These are phyloP conservation scores for Sapajus apella DNA, from an alignment of 2,113 vertebrate genomes.

Conservation along the genomic window DNA sequence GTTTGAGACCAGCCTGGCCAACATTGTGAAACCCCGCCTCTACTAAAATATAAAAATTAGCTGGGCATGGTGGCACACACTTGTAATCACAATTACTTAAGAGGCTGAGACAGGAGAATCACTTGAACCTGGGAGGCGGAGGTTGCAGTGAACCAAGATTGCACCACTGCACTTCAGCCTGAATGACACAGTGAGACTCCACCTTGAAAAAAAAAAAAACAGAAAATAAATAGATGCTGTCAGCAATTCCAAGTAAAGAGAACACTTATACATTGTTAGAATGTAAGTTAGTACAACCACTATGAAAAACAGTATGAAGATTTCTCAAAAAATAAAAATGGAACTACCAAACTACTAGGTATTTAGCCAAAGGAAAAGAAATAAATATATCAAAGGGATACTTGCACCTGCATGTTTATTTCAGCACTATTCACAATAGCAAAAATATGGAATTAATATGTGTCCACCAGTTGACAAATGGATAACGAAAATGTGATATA, in stretches of 20 bases:
- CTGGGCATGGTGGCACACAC: too few species aligned
- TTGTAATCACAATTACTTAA: too few species aligned
- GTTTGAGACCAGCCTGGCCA: too few species aligned
- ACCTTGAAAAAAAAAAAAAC: too few species aligned
- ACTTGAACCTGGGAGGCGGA: too few species aligned
- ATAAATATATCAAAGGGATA: not conserved
- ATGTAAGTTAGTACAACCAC: not conserved
- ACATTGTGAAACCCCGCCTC: too few species aligned
- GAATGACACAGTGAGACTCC: too few species aligned
- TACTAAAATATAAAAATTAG: too few species aligned
- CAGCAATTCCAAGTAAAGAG: not conserved
- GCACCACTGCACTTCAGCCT: too few species aligned
- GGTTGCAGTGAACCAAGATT: too few species aligned
- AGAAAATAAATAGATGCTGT: not conserved
- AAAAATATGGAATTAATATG: not conserved
- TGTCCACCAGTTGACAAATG: not conserved
- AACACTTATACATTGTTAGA: not conserved
- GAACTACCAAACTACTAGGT: not conserved
- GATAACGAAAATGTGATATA: not conserved
- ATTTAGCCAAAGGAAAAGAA: not conserved
- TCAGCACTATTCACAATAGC: not conserved
- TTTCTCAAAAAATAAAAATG: not conserved
- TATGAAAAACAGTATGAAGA: not conserved
- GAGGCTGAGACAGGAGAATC: too few species aligned
- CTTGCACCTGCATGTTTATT: not conserved